phyloP scores from a whole-genome alignment of 2,888 invertebrate species.

The Notodonta dromedarius region DNA sequence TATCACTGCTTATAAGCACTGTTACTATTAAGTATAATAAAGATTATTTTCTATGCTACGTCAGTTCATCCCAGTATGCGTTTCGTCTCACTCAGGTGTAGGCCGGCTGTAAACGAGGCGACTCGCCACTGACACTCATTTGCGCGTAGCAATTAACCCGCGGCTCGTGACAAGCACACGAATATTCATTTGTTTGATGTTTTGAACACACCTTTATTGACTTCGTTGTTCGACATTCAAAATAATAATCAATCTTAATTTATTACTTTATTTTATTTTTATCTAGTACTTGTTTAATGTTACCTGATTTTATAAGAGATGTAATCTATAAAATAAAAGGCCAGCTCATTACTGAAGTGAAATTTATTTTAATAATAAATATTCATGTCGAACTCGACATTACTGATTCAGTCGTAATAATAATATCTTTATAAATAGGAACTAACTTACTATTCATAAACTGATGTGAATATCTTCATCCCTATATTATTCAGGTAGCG shows the following conservation, averaged over 20 bases:
- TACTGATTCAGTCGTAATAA: too few relatives aligned
- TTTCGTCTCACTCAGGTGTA: conserved; percentile 53
- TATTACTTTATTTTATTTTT: too few relatives aligned
- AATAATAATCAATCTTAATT: too few relatives aligned
- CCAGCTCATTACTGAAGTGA: too few relatives aligned
- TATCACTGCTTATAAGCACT: too few relatives aligned
- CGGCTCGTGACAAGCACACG: conserved; percentile 61
- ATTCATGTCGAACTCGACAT: too few relatives aligned
- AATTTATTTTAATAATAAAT: too few relatives aligned
- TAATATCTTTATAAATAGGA: neutral
- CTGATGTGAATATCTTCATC: neutral
- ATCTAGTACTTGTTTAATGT: too few relatives aligned
- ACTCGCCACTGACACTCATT: conserved; percentile 69
- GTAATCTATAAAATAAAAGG: too few relatives aligned
- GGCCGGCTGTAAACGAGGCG: conserved; percentile 56
- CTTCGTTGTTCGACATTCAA: too few relatives aligned
- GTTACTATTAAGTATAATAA: too few relatives aligned
- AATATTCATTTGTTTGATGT: conserved; percentile 26
- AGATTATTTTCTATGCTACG: neutral
- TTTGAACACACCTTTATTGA: conserved; percentile 6
- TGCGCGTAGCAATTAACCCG: conserved; percentile 77
- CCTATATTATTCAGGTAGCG: conserved; percentile 43
- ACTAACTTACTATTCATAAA: neutral
- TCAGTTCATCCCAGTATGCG: neutral
- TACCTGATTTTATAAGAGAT: too few relatives aligned